Base-by-base conservation (phyloP, 2,113 vertebrate species). In the Mormyrus iriodes region DNA sequence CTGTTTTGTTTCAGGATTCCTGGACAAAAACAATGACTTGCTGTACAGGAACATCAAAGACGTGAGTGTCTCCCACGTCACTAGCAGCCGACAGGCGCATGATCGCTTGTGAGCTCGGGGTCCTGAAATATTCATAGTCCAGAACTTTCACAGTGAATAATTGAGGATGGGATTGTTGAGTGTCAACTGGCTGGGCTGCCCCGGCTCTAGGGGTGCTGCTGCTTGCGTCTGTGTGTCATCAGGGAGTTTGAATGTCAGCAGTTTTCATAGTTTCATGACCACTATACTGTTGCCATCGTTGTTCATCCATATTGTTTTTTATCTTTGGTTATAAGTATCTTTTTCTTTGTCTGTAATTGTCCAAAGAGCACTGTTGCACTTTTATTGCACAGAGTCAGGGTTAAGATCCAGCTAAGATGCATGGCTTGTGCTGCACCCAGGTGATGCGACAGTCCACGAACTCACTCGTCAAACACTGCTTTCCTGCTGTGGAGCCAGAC, bases 11-110 rank as follows among this genome's bases (percentile, higher is more conserved):
- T 2, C 76, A 99, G 98, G 98, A 44, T 99, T 99, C 93, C 94
- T 99, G 91, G 98, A 99, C 93, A 99, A 99, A 95, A 99, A 99
- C 93, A 99, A 98, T 0, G 98, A 99, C 65, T 95, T 99, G 0
- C 94, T 99, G 52, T 99, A 98, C 90, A 96, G 97, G 92, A 98
- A 99, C 92, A 95, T 99, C 91, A 99, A 98, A 95, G 97, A 99
- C 92, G 98, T 99, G 92, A 96, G 96, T 95, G 24, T 69, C 27
- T 76, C 27, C 35, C 31, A 35, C 12, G 88, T 53, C 51, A 13
- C 49, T 27, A 31, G 48, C 85, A 35, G 61, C 39, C 31, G 17
- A 10, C 65, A 52, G 3, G 69, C 9, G 39, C 19, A n/a, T 44
- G 55, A 55, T 69, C n/a, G 6, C 2, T 39, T n/a, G 4, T 88